Evolutionary conservation across 1,140 invertebrate species (phyloP).

Genomic region (Pseudoatta argentina): DNA sequence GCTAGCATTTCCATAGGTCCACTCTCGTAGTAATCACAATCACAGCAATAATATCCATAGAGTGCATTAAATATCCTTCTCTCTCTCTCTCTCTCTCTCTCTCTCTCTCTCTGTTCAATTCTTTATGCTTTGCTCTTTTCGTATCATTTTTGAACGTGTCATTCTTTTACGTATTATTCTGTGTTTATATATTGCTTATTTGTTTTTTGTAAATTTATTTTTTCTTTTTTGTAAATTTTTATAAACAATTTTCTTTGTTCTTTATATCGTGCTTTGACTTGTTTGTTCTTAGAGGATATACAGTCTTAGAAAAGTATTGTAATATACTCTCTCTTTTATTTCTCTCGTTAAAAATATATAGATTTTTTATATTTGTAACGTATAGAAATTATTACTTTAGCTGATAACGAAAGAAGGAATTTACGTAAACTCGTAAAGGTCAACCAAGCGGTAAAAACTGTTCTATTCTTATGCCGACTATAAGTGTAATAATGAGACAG

Average conservation of each 20-base stretch:
- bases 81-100: not conserved
- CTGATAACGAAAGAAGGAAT: not conserved
- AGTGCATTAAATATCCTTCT: not conserved
- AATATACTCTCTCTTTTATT: not conserved
- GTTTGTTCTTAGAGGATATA: too few relatives aligned
- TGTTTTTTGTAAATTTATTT: too few relatives aligned
- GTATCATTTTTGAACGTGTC: too few relatives aligned
- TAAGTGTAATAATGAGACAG: not conserved
- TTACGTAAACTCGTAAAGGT: conserved; percentile 1
- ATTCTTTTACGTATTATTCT: too few relatives aligned
- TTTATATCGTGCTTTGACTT: too few relatives aligned
- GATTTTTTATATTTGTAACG: not conserved
- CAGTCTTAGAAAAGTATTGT: too few relatives aligned
- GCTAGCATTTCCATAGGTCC: not conserved
- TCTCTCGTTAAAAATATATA: not conserved
- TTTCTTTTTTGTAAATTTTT: too few relatives aligned
- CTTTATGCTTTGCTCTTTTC: too few relatives aligned
- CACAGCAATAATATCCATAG: not conserved
- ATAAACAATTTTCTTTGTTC: too few relatives aligned
- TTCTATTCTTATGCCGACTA: conserved; percentile 14
- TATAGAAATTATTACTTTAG: not conserved
- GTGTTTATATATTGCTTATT: too few relatives aligned
- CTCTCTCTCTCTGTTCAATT: not conserved
- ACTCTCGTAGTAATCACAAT: not conserved
- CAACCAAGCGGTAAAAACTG: not conserved